Base-by-base conservation (phyloP, 1,140 invertebrate species). In the Saccostrea echinata region DNA sequence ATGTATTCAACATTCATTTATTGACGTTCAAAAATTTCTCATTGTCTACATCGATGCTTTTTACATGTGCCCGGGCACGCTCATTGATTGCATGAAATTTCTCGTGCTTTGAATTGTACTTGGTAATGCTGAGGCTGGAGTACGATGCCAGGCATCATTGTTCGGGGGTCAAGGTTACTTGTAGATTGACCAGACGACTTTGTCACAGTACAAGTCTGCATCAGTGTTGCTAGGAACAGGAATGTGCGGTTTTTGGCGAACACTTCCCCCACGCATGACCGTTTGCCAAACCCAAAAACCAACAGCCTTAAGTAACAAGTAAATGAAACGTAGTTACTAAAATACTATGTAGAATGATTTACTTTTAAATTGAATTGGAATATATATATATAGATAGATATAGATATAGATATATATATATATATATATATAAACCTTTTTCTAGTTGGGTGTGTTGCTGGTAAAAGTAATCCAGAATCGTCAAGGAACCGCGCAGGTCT, bases 401-500 rank as follows among this genome's bases (percentile, higher is more conserved):
- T n/a, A n/a, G n/a, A n/a, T n/a, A n/a, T n/a, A n/a, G n/a, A n/a
- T n/a, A n/a, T n/a, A n/a, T n/a, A n/a, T n/a, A n/a, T n/a, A n/a
- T n/a, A n/a, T n/a, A n/a, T n/a, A n/a, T n/a, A n/a, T n/a, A n/a
- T n/a, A n/a, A n/a, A 92, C 92, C 90, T 91, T 89, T 89, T 89
- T 76, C 92, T 83, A 33, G 24, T 64, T 13, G 86, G 80, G 80
- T 93, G 90, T 57, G 86, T 88, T 12, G 91, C 68, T 0, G 91
- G 88, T n/a, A 93, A 33, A 6, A 94, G 61, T n/a, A 88, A 57
- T 13, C 91, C 91, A 1, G 76, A 24, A 9, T 87, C 64, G 76
- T 92, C 91, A n/a, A 94, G 85, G 71, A 94, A 94, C 80, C 98
- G 95, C 3, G 96, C 95, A 0, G 97, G 97, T 27, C 95, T 95